These are phyloP conservation scores for Onychorhynchus coronatus DNA, from an alignment of 2,113 vertebrate species.

Conservation along the genomic window DNA sequence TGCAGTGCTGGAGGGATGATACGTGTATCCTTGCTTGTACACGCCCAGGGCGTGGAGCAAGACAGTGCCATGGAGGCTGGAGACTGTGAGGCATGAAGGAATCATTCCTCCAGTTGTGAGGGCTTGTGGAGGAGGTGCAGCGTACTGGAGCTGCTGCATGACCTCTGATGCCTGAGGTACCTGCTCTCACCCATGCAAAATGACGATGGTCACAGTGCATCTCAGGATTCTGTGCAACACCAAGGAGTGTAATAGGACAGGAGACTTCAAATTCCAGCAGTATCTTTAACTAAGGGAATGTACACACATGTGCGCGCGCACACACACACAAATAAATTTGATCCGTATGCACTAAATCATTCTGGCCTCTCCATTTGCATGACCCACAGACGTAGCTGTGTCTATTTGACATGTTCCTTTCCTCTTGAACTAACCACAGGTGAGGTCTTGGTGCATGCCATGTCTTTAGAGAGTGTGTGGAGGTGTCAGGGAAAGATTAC, in stretches of 20 bases:
- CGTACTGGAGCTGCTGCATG: not conserved
- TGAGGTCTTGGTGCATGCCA: not conserved
- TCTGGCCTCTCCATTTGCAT: not conserved
- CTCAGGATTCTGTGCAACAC: not conserved
- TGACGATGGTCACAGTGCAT: fast-evolving
- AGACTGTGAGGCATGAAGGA: not conserved
- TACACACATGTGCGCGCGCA: not conserved
- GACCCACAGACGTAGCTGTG: not conserved
- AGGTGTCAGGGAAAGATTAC: not conserved
- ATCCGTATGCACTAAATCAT: not conserved
- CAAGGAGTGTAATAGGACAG: not conserved
- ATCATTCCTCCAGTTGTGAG: fast-evolving
- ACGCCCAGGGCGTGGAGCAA: fast-evolving
- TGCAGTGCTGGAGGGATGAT: not conserved
- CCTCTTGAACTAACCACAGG: not conserved
- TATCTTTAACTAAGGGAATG: not conserved
- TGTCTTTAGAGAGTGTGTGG: not conserved
- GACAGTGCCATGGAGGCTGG: fast-evolving
- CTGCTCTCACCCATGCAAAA: not conserved
- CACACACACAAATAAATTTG: not conserved
- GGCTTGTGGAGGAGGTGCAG: not conserved
- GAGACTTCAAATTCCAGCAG: not conserved
- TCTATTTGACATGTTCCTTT: not conserved
- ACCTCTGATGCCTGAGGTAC: not conserved
- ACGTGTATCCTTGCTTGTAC: not conserved